These are phyloP conservation scores for Psittacus erithacus DNA, from an alignment of 2,113 vertebrate species.

Conservation along the genomic window DNA sequence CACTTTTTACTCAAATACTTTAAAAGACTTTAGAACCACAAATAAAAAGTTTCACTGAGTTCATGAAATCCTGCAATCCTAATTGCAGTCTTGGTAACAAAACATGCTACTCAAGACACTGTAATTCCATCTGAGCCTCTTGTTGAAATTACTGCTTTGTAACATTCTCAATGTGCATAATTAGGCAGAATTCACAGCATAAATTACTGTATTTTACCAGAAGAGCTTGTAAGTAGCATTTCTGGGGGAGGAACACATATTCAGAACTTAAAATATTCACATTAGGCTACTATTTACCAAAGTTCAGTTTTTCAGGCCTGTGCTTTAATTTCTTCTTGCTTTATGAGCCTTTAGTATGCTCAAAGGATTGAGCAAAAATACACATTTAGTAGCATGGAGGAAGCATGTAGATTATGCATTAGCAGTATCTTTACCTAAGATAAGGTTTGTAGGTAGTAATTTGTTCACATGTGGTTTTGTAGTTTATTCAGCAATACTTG, in stretches of 20 bases:
- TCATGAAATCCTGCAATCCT: not conserved
- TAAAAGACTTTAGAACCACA: not conserved
- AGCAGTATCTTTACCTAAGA: not conserved
- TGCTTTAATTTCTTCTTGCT: not conserved
- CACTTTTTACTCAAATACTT: not conserved
- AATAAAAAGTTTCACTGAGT: not conserved
- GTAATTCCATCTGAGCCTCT: not conserved
- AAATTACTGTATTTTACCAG: not conserved
- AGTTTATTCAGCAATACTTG: not conserved
- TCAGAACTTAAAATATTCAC: not conserved
- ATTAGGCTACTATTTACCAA: not conserved
- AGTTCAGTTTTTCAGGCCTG: not conserved
- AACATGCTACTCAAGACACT: not conserved
- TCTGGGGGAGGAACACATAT: not conserved
- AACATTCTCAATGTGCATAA: not conserved
- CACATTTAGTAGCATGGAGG: not conserved
- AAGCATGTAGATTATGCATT: not conserved
- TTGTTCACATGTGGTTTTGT: not conserved
- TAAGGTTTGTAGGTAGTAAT: not conserved
- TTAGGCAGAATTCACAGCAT: not conserved
- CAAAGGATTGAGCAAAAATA: not conserved
- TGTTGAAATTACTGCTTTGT: slow-evolving; percentile 8
- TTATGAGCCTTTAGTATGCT: not conserved
- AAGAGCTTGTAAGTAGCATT: not conserved
- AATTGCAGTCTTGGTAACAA: not conserved